Percentiles rank a stretch among this genome's conserved stretches.
These are phyloP conservation scores for Ceryle rudis DNA, from an alignment of 2,797 vertebrate genomes.

Conservation along the genomic window DNA sequence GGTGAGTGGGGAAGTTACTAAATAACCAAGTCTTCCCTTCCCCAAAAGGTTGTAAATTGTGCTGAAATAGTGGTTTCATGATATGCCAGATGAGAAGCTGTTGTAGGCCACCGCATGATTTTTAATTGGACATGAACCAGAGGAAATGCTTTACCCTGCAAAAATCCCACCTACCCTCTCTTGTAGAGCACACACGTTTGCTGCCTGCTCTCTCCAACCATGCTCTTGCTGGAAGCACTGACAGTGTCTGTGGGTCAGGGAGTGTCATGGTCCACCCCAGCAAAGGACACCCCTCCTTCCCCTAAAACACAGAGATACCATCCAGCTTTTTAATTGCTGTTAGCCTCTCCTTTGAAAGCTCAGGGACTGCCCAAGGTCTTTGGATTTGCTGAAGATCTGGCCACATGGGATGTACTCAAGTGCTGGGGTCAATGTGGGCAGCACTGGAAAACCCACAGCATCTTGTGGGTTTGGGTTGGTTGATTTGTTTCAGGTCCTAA, in stretches of 20 bases:
- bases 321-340: fast-evolving
- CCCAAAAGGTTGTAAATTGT: slow-evolving; percentile 76
- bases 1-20: slow-evolving; percentile 69
- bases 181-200: fast-evolving
- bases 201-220: background rate
- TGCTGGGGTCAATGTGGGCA: background rate
- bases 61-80: slow-evolving; percentile 68
- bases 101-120: slow-evolving; percentile 41
- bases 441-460: background rate
- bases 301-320: no score
- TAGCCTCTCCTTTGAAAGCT: background rate
- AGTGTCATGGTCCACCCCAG: background rate
- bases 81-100: slow-evolving; percentile 67
- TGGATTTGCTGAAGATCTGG: background rate
- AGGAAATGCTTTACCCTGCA: slow-evolving; percentile 35
- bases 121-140: slow-evolving; percentile 60
- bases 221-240: background rate
- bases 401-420: fast-evolving
- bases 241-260: fast-evolving
- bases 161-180: background rate
- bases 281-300: background rate
- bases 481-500: background rate
- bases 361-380: background rate
- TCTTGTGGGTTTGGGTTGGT: background rate
- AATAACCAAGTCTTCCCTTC: slow-evolving; percentile 66